phyloP scores from a whole-genome alignment of 2,797 vertebrate species.

The Enteromius afrohamiltoni region DNA sequence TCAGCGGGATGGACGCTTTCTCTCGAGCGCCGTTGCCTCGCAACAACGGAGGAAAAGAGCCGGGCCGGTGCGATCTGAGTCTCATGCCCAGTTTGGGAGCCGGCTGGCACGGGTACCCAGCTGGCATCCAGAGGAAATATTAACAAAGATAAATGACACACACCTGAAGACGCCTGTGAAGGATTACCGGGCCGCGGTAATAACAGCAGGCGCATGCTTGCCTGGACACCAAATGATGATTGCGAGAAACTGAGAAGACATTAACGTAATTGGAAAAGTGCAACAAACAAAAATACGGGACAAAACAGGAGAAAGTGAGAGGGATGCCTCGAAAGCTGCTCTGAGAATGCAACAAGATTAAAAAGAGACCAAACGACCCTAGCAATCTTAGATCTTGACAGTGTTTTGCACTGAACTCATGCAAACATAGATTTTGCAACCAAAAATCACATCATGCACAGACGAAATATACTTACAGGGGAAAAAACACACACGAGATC shows the following conservation, averaged over 20 bases:
- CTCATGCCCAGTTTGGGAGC: constrained; percentile 64
- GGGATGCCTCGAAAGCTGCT: neutral
- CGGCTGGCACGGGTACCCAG: constrained; percentile 76
- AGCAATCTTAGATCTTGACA: neutral
- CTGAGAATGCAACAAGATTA: neutral
- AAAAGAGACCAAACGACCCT: neutral
- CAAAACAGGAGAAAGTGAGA: neutral
- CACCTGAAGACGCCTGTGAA: constrained; percentile 66
- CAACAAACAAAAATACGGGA: constrained; percentile 48
- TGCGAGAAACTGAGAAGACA: constrained; percentile 61
- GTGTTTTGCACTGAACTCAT: neutral
- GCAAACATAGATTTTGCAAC: neutral
- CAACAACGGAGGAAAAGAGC: constrained; percentile 71
- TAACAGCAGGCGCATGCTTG: constrained; percentile 63
- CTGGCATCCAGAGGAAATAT: constrained; percentile 78
- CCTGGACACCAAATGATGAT: constrained; percentile 66
- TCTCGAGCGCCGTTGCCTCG: constrained; percentile 70
- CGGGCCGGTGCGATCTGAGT: constrained; percentile 7
- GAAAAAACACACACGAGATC: neutral
- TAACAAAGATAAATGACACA: constrained; percentile 81
- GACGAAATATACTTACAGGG: too few species aligned
- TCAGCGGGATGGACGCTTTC: constrained; percentile 63
- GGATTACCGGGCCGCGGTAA: constrained; percentile 63
- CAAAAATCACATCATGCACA: too few species aligned
- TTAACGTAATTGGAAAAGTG: constrained; percentile 66